Percentiles rank a stretch among this genome's conserved stretches.
phyloP scores from a whole-genome alignment of 2,797 vertebrate genomes.

The Valencia hispanica region DNA sequence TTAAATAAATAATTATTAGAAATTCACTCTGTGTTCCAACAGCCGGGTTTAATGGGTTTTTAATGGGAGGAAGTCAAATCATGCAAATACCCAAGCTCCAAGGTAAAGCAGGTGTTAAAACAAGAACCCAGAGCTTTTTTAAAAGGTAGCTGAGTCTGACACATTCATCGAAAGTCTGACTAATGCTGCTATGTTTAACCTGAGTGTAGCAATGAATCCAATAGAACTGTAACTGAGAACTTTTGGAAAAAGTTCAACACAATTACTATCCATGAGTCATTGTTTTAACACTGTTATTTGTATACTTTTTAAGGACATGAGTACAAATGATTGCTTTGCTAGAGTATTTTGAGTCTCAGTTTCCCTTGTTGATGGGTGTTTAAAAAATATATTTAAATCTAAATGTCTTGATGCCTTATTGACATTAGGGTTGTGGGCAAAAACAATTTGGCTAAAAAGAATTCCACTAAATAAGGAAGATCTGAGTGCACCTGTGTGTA shows the following conservation, averaged over 20 bases:
- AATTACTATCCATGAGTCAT: neutral
- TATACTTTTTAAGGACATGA: no score
- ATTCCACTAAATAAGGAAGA: neutral
- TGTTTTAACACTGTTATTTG: neutral
- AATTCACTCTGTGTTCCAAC: neutral
- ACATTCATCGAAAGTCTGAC: neutral
- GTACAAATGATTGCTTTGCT: neutral
- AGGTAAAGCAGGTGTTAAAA: neutral
- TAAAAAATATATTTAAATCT: neutral
- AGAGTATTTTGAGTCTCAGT: neutral
- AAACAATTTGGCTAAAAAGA: no score
- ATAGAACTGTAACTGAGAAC: neutral
- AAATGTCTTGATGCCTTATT: neutral
- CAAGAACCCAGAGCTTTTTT: neutral
- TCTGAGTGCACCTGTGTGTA: neutral
- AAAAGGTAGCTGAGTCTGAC: neutral
- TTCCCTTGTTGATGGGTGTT: no score
- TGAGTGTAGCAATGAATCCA: neutral
- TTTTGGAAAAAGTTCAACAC: neutral
- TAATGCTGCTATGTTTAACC: neutral
- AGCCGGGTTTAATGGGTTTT: neutral
- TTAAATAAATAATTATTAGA: neutral
- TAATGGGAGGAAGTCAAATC: neutral
- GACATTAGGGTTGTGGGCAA: no score
- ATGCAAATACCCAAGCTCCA: neutral